A percentile compares a stretch with the other conserved stretches of the same genome.
Conservation (phyloP, 2,113 vertebrate genomes). For the Embiotoca jacksoni region DNA sequence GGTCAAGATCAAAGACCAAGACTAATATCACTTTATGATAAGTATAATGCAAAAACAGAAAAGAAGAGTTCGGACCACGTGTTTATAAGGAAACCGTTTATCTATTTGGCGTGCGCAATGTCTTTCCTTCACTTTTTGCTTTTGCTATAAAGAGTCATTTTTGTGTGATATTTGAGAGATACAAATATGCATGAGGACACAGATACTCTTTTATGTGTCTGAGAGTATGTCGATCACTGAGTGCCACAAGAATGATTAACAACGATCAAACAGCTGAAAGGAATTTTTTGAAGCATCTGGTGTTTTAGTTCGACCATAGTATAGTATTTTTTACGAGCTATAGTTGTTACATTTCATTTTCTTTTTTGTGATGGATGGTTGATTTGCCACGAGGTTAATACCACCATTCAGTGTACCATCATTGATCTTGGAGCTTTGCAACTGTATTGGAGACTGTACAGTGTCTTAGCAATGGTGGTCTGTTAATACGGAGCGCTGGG, state of each 20-base stretch:
- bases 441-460: background rate
- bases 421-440: slow-evolving; percentile 9
- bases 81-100: slow-evolving; percentile 5
- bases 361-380: background rate
- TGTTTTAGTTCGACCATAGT: background rate
- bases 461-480: background rate
- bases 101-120: background rate
- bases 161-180: background rate
- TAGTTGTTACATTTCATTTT: slow-evolving; percentile 4
- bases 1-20: slow-evolving; percentile 67
- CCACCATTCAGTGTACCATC: background rate
- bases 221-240: background rate
- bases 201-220: background rate
- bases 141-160: background rate
- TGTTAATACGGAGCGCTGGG: too few relatives aligned
- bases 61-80: background rate
- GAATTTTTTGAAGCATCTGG: background rate
- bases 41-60: background rate
- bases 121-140: background rate
- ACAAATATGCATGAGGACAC: background rate
- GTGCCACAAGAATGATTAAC: background rate
- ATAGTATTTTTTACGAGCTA: too few relatives aligned
- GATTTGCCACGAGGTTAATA: slow-evolving; percentile 3
- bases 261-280: background rate
- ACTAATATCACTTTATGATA: slow-evolving; percentile 35